Percentiles rank a stretch among this genome's conserved stretches.
phyloP scores from a whole-genome alignment of 1,140 invertebrate genomes.

The Thalassaphorura encarpata region DNA sequence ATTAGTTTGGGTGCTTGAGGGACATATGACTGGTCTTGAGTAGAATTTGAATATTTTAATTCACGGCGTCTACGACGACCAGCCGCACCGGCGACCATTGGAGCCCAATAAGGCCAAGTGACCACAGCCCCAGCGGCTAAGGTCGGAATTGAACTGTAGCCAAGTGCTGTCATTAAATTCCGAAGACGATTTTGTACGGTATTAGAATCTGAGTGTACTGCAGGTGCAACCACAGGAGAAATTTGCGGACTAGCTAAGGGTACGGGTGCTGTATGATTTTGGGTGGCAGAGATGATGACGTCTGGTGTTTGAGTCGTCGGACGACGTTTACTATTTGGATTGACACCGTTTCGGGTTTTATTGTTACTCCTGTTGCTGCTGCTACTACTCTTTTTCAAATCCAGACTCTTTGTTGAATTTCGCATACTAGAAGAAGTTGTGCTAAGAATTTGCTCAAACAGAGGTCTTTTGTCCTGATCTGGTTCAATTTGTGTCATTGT shows the following conservation, averaged over 20 bases:
- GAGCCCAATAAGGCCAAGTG: slow-evolving; percentile 31
- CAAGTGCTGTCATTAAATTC: slow-evolving; percentile 28
- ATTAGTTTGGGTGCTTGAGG: no score
- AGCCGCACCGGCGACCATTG: slow-evolving; percentile 19
- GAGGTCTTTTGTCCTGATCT: neutral
- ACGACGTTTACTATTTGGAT: neutral
- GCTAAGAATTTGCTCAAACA: neutral
- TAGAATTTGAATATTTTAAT: no score
- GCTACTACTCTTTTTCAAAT: neutral
- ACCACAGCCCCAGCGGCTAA: slow-evolving; percentile 30
- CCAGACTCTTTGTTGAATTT: neutral
- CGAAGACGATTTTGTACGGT: slow-evolving; percentile 5
- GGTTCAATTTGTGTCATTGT: neutral
- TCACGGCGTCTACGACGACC: no score
- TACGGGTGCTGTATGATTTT: neutral
- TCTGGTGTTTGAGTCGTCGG: neutral
- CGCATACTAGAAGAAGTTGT: neutral
- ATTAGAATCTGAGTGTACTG: neutral
- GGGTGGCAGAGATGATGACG: neutral
- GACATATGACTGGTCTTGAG: no score
- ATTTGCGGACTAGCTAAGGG: neutral
- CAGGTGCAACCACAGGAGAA: no score
- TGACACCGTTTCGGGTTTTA: neutral
- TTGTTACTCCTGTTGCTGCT: neutral
- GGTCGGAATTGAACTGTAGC: slow-evolving; percentile 30